Evolutionary conservation across 1,140 invertebrate species (phyloP).

Genomic region (Drosophila truncata): DNA sequence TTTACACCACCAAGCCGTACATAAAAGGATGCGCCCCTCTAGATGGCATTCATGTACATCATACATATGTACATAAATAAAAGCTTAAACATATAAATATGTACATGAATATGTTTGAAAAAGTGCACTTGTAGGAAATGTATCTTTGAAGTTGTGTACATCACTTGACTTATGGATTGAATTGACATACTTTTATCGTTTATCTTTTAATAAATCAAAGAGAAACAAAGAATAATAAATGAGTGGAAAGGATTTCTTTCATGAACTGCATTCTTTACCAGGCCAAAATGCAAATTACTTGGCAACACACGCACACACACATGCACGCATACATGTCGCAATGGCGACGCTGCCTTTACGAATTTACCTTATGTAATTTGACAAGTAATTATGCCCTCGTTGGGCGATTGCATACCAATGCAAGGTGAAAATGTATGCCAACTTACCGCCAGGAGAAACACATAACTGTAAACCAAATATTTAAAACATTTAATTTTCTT

Average conservation of each 20-base stretch:
- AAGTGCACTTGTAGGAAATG: conserved; percentile 6
- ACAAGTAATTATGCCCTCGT: conserved; percentile 35
- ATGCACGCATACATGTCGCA: conserved; percentile 12
- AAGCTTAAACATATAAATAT: background rate
- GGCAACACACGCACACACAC: conserved; percentile 1
- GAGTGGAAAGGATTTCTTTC: background rate
- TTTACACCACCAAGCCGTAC: conserved; percentile 13
- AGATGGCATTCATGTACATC: conserved; percentile 7
- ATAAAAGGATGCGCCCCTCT: conserved; percentile 1
- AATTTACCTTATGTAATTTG: conserved; percentile 57
- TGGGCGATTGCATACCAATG: conserved; percentile 21
- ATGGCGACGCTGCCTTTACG: conserved; percentile 27
- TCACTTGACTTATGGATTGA: conserved; percentile 17
- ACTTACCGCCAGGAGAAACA: conserved; percentile 84
- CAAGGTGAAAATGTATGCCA: conserved; percentile 9
- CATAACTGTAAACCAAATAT: conserved; percentile 85
- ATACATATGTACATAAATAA: background rate
- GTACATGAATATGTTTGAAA: conserved; percentile 8
- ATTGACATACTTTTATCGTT: conserved; percentile 27
- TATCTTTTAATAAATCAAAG: background rate
- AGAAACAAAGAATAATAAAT: background rate
- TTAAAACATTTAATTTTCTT: conserved; percentile 85
- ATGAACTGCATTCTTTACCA: conserved; percentile 2
- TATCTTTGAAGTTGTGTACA: conserved; percentile 18
- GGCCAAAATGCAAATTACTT: conserved; percentile 10